phyloP scores from a whole-genome alignment of 2,797 vertebrate genomes.

The Nannoperca australis region DNA sequence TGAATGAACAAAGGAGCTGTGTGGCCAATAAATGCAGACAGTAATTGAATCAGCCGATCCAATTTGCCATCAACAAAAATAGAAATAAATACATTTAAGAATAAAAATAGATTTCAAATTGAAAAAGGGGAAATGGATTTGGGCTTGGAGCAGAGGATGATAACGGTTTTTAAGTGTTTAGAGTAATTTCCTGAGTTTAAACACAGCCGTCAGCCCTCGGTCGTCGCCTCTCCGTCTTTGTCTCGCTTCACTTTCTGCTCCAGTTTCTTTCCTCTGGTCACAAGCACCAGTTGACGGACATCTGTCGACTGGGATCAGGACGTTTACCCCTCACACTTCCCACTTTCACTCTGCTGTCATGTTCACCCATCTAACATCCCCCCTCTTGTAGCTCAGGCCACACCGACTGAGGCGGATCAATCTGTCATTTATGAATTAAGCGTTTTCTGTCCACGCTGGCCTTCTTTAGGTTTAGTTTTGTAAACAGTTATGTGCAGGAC shows the following conservation, averaged over 20 bases:
- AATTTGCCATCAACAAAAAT: neutral
- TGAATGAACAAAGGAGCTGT: neutral
- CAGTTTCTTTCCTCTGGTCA: constrained; percentile 8
- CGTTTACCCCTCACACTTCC: constrained; percentile 13
- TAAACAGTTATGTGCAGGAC: neutral
- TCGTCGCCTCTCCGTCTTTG: neutral
- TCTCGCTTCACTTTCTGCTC: neutral
- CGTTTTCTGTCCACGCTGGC: neutral
- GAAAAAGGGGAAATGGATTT: neutral
- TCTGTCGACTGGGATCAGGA: constrained; percentile 26
- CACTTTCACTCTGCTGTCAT: constrained; percentile 29
- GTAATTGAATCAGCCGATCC: neutral
- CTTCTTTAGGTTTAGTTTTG: no score
- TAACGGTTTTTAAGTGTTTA: neutral
- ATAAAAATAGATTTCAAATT: neutral
- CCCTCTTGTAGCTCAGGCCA: neutral
- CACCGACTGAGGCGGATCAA: neutral
- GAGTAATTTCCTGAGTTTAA: neutral
- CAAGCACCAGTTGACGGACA: constrained; percentile 15
- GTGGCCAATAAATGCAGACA: neutral
- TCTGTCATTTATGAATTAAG: neutral
- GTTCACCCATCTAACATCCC: neutral
- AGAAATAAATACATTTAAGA: no score
- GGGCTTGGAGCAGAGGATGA: no score
- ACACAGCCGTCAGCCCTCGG: neutral